Evolutionary conservation across 2,888 invertebrate genomes (phyloP).

Genomic region (Iselma pallidipennis): DNA sequence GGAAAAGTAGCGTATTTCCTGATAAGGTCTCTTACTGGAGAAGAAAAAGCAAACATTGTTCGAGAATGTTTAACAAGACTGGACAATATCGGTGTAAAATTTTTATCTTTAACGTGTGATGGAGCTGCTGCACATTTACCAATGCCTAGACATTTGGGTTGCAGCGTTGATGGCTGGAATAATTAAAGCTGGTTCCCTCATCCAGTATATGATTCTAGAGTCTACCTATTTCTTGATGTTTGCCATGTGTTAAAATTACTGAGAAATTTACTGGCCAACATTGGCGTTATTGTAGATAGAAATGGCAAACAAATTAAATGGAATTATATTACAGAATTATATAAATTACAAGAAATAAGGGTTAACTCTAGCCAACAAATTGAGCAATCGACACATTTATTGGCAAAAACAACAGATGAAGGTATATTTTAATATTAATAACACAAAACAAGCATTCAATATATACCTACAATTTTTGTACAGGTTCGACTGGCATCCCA

Average conservation of each 20-base stretch:
- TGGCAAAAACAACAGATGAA: constrained; percentile 26
- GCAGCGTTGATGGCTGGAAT: neutral
- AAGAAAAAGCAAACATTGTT: constrained; percentile 25
- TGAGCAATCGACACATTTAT: constrained; percentile 16
- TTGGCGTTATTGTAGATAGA: neutral
- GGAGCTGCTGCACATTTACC: constrained; percentile 10
- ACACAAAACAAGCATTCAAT: too few relatives aligned
- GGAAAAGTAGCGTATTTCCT: constrained; percentile 23
- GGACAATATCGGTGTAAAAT: constrained; percentile 3
- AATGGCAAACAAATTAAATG: neutral
- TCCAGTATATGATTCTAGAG: neutral
- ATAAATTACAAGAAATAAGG: constrained; percentile 1
- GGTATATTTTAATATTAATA: too few relatives aligned
- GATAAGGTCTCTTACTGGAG: constrained; percentile 7
- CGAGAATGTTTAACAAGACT: constrained; percentile 11
- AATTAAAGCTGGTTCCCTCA: constrained; percentile 10
- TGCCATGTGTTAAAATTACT: constrained; percentile 15
- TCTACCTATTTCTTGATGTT: constrained; percentile 10
- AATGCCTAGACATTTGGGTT: constrained; percentile 9
- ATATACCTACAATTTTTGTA: too few relatives aligned
- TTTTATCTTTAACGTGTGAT: constrained; percentile 22
- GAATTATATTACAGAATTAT: constrained; percentile 5
- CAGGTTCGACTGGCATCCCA: constrained; percentile 24
- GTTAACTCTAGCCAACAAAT: constrained; percentile 4
- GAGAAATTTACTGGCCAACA: constrained; percentile 1